Conservation (phyloP, 2,888 invertebrate species). For the Sphinx pinastri region DNA sequence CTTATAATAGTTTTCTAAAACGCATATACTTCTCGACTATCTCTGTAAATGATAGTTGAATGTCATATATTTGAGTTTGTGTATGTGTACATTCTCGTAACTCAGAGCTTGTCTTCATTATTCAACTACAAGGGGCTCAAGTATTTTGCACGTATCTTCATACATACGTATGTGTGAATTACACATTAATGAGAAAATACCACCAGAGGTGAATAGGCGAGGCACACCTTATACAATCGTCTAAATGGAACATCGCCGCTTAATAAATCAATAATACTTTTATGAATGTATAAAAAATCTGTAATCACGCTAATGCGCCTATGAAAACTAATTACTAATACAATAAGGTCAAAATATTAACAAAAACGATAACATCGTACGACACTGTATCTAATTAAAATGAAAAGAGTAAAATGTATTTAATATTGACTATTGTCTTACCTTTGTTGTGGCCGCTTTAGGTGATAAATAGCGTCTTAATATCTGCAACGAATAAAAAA, state of each 20-base stretch:
- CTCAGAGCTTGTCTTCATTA: neutral
- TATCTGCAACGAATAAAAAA: conserved; percentile 14
- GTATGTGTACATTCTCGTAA: neutral
- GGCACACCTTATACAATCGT: neutral
- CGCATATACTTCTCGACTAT: neutral
- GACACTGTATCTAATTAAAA: neutral
- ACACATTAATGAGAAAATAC: neutral
- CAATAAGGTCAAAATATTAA: neutral
- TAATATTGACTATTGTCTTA: neutral
- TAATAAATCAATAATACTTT: neutral
- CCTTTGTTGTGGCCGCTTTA: conserved; percentile 11
- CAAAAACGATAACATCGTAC: neutral
- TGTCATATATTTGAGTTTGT: neutral
- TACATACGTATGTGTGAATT: neutral
- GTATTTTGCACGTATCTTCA: neutral
- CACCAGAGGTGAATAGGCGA: neutral
- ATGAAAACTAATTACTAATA: neutral
- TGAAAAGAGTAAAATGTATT: neutral
- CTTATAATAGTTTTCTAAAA: too few relatives aligned
- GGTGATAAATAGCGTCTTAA: conserved; percentile 19
- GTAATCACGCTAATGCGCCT: neutral
- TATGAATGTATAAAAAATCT: too few relatives aligned
- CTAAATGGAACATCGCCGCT: neutral
- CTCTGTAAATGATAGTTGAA: neutral
- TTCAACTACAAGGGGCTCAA: neutral